These are phyloP conservation scores for Ladona fulva DNA, from an alignment of 1,140 invertebrate species.

Conservation along the genomic window DNA sequence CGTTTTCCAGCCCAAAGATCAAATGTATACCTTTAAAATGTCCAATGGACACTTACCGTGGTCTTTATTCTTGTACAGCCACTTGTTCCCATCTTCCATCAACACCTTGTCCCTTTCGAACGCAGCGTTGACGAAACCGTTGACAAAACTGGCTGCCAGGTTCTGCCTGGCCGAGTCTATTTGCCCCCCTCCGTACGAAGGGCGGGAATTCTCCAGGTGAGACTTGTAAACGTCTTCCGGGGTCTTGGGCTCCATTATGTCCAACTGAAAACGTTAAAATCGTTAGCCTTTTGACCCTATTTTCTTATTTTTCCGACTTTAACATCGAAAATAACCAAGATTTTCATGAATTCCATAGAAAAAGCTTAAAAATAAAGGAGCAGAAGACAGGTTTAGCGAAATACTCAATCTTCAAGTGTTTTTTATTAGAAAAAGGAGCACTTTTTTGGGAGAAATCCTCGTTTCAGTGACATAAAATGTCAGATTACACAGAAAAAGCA, in stretches of 20 bases:
- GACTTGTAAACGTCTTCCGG: constrained; percentile 99
- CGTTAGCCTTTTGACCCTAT: background rate
- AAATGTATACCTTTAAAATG: too few relatives aligned
- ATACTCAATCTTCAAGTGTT: too few relatives aligned
- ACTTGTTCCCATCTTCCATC: constrained; percentile 94
- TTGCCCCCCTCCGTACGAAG: constrained; percentile 68
- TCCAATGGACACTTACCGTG: too few relatives aligned
- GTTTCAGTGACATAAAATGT: too few relatives aligned
- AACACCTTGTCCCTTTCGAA: constrained; percentile 96
- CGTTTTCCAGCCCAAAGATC: too few relatives aligned
- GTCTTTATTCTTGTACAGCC: constrained; percentile 99
- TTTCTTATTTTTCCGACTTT: background rate
- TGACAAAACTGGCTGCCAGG: constrained; percentile 96
- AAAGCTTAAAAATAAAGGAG: too few relatives aligned
- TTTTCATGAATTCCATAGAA: too few relatives aligned
- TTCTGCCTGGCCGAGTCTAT: constrained; percentile 95
- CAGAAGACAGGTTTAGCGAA: too few relatives aligned
- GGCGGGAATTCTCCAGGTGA: constrained; percentile 86
- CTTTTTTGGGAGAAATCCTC: too few relatives aligned
- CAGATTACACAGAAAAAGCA: too few relatives aligned
- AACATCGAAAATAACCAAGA: constrained; percentile 1
- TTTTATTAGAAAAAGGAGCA: too few relatives aligned
- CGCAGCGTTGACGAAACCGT: constrained; percentile 97
- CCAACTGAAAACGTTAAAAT: constrained; percentile 50
- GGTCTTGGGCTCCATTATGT: constrained; percentile 99